A percentile compares a stretch with the other conserved stretches of the same genome.
phyloP scores from a whole-genome alignment of 37 sponge, comb jelly and placozoan species.

The Beroe forskalii region DNA sequence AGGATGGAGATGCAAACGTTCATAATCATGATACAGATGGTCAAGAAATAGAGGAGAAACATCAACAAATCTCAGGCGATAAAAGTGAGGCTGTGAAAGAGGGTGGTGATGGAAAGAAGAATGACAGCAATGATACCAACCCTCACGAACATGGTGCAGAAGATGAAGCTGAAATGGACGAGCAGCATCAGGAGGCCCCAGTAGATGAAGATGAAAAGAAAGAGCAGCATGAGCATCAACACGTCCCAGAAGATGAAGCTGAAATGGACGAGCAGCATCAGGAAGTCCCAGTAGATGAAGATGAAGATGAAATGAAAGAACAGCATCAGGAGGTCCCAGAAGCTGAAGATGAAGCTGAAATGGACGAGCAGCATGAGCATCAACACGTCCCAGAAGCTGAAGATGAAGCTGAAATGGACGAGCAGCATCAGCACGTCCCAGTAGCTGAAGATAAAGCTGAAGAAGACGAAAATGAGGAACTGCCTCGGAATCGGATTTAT shows the following conservation, averaged over 20 bases:
- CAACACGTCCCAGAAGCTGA: too few relatives aligned
- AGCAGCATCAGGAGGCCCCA: neutral
- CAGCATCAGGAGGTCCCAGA: too few relatives aligned
- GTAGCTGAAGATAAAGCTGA: too few relatives aligned
- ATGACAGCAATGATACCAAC: neutral
- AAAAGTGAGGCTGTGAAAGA: neutral
- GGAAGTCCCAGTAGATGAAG: conserved; percentile 7
- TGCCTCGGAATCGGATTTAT: too few relatives aligned
- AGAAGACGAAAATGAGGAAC: too few relatives aligned
- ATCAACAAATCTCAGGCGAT: too few relatives aligned
- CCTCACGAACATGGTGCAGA: neutral
- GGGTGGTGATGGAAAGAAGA: neutral
- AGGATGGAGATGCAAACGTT: neutral
- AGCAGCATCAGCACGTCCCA: too few relatives aligned
- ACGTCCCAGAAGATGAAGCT: neutral
- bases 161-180: neutral
- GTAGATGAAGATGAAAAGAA: neutral
- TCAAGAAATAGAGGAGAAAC: too few relatives aligned
- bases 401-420: too few relatives aligned
- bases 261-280: neutral
- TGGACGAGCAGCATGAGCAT: too few relatives aligned
- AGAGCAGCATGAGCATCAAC: neutral
- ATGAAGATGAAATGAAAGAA: neutral
- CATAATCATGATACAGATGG: neutral
- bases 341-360: too few relatives aligned